Evolutionary conservation across 2,113 vertebrate genomes (phyloP), one percentile per base, ranked within the genome.

Genomic region (mouse (Mus musculus)): DNA sequence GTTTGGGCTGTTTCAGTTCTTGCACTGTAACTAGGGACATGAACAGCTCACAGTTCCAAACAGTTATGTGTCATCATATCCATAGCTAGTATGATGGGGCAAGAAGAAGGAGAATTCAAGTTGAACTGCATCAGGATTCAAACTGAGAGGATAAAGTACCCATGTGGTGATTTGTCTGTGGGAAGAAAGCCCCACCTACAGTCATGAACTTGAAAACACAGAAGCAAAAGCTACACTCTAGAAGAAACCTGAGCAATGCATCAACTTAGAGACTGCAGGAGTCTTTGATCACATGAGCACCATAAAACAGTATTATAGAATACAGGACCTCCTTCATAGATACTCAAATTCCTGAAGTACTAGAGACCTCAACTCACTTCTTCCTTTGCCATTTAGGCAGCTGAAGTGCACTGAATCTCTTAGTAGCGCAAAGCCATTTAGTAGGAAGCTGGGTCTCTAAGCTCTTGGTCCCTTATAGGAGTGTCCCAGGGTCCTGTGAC

Each of bases 21-120:
- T 65, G 26, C 30, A 71, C 22, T 75, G 73, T 65, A 19, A 80
- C 5, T 85, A 24, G 63, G 39, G 39, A 36, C 12, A 36, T 81
- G 33, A 54, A 7, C 3, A 67, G 1, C 54, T 78, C 9, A 14
- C 12, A 33, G 65, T 30, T 69, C n/a, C 36, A 67, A 49, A 11
- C 28, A 16, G 56, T 17, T 59, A 2, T 1, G 54, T 20, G 20
- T 17, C 24, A 11, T 78, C 11, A 2, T 17, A 13, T 30, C 39
- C 4, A 3, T 0, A 14, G 76, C 7, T 71, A 46, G 61, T 13
- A 1, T 10, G 24, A n/a, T 0, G 22, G 49, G 49, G 19, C 28
- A 20, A 26, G 65, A 36, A 11, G 36, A 39, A n/a, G 36, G 56
- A 2, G 24, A 69, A 80, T 30, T 69, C 33, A 49, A n/a, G 63